A percentile compares a stretch with the other conserved stretches of the same genome.
Evolutionary conservation across 1,140 invertebrate genomes (phyloP).

Genomic region (Penaeus chinensis): DNA sequence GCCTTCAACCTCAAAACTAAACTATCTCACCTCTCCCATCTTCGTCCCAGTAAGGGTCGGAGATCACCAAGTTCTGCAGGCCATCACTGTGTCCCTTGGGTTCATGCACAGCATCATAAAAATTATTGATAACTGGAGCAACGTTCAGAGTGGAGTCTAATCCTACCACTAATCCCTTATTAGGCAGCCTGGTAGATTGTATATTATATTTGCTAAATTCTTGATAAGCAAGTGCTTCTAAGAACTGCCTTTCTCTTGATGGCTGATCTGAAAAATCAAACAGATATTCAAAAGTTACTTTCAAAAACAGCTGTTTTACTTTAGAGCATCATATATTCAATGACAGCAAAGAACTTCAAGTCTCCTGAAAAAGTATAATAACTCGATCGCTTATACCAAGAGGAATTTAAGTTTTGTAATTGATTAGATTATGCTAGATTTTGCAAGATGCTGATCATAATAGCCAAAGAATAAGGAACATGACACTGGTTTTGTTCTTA

Average conservation of each 20-base stretch:
- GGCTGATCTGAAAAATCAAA: slow-evolving; percentile 41
- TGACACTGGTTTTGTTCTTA: no score
- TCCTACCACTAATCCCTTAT: slow-evolving; percentile 16
- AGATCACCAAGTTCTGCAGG: slow-evolving; percentile 34
- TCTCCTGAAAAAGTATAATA: no score
- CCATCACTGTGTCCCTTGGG: neutral
- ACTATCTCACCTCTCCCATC: slow-evolving; percentile 30
- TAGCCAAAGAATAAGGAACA: no score
- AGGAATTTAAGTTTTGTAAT: no score
- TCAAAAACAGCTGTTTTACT: no score
- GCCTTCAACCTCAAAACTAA: no score
- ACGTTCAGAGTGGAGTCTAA: slow-evolving; percentile 44
- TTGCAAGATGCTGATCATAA: no score
- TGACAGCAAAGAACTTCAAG: no score
- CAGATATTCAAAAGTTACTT: slow-evolving; percentile 65
- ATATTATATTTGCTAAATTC: slow-evolving; percentile 42
- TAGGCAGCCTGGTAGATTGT: neutral
- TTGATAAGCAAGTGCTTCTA: slow-evolving; percentile 43
- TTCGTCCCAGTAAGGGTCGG: slow-evolving; percentile 52
- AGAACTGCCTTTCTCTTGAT: slow-evolving; percentile 31
- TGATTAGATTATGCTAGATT: no score
- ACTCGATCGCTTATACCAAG: no score
- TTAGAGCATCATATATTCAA: no score
- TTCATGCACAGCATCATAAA: slow-evolving; percentile 48
- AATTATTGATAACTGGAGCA: slow-evolving; percentile 41